phyloP scores from a whole-genome alignment of 2,888 invertebrate genomes.

The Euplexia lucipara region DNA sequence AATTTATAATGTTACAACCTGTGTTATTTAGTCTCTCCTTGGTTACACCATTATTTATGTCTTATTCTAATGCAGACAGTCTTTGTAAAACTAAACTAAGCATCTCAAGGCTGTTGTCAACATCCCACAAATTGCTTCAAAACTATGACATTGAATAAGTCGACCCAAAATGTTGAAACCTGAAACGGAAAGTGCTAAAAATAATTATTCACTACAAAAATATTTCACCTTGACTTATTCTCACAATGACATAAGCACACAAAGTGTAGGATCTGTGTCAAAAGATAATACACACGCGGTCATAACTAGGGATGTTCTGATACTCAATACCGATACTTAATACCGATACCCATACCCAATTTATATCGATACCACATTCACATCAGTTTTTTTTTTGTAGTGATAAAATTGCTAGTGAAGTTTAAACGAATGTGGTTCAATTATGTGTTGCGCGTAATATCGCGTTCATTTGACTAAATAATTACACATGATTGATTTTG shows the following conservation, averaged over 20 bases:
- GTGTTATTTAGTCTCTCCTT: no score
- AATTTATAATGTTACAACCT: no score
- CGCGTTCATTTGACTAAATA: slow-evolving; percentile 47
- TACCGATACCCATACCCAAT: slow-evolving; percentile 14
- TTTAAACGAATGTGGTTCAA: slow-evolving; percentile 35
- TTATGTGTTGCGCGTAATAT: slow-evolving; percentile 42
- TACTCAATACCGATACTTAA: slow-evolving; percentile 7
- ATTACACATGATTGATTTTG: slow-evolving; percentile 51
- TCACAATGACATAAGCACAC: slow-evolving; percentile 54
- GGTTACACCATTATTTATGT: neutral
- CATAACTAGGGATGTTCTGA: slow-evolving; percentile 48
- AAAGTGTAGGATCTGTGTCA: slow-evolving; percentile 49
- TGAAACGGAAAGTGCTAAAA: slow-evolving; percentile 23
- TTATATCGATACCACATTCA: slow-evolving; percentile 18
- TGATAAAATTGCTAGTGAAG: slow-evolving; percentile 5
- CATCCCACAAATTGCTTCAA: slow-evolving; percentile 1
- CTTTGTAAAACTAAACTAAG: neutral
- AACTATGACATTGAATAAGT: slow-evolving; percentile 24
- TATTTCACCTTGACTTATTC: slow-evolving; percentile 54
- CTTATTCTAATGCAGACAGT: neutral
- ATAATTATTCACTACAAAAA: slow-evolving; percentile 13
- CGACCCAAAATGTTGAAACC: slow-evolving; percentile 11
- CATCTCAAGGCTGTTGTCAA: slow-evolving; percentile 11
- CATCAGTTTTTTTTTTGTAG: slow-evolving; percentile 13
- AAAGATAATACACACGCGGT: slow-evolving; percentile 52